Evolutionary conservation across 2,797 vertebrate genomes (phyloP), one percentile per base, ranked within the genome.

Genomic region (Sebastes dallii): DNA sequence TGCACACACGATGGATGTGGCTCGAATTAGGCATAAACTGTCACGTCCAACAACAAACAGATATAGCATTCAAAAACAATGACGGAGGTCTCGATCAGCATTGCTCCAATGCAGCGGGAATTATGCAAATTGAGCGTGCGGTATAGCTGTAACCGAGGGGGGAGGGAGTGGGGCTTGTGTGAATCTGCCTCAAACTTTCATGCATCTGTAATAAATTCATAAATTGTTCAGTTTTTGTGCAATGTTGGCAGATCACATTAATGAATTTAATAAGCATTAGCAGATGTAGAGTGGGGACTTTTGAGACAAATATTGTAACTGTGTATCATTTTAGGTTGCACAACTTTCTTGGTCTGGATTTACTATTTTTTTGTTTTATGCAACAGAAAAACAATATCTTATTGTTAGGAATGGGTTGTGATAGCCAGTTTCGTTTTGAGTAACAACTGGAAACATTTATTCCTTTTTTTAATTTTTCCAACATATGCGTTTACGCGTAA

Each of bases 101-200:
- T 59, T 20, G 74, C 64, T 71, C 32, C 54, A 60, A 88, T 72
- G 67, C 82, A 83, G 78, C 20, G 56, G 75, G 68, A 88, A 77
- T 83, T 89, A 83, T 94, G 87, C 80, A 88, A 92, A 92, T 84
- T 8, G 36, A 39, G 60, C 42, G 1, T 39, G 69, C 75, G 83
- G 61, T 66, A 77, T 74, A 77, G 77, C 72, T 76, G 8, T 25
- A 67, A 75, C 81, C 54, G 32, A 11, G 10, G 46, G 46, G 18
- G 14, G 42, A 1, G 0, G 14, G 14, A 1, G 12, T 71, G 71
- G 65, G 76, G 42, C 61, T 80, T 58, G 58, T 86, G 81, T 66
- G 66, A 70, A 74, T 79, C 72, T 36, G 7, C 66, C 36, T 34
- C 61, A 78, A 90, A 91, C 58, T 68, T 80, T 82, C 56, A 77